phyloP scores from a whole-genome alignment of 2,888 invertebrate species.

The Caenorhabditis imperialis region DNA sequence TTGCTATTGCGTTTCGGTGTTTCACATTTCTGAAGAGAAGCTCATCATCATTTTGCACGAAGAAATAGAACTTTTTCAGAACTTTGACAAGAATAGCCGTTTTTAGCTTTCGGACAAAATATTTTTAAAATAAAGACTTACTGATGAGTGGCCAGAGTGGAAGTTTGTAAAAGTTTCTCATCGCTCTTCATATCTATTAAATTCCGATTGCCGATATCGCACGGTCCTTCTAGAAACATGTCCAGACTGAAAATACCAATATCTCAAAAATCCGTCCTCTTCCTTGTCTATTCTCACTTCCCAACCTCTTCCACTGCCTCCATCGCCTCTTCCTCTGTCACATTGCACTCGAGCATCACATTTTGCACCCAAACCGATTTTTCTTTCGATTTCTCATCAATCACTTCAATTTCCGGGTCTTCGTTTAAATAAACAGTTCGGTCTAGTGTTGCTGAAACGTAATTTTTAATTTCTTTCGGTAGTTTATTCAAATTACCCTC shows the following conservation, averaged over 20 bases:
- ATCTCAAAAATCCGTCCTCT: no score
- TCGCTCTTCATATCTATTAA: constrained; percentile 24
- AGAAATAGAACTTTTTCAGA: no score
- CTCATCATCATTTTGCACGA: not conserved
- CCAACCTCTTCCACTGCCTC: constrained; percentile 23
- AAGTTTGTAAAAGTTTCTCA: not conserved
- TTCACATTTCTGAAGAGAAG: constrained; percentile 2
- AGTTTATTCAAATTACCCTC: constrained; percentile 7
- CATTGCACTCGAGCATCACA: not conserved
- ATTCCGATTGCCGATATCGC: constrained; percentile 3
- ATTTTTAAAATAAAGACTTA: constrained; percentile 3
- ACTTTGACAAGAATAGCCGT: no score
- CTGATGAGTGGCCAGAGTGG: constrained; percentile 23
- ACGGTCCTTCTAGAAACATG: constrained; percentile 16
- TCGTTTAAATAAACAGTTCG: constrained; percentile 7
- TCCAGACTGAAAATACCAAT: constrained; percentile 16
- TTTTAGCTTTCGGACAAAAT: no score
- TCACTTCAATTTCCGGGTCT: not conserved
- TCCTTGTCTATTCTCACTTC: constrained; percentile 30
- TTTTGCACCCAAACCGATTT: constrained; percentile 13
- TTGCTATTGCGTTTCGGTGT: constrained; percentile 6
- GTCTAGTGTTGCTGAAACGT: constrained; percentile 11
- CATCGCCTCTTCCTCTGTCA: constrained; percentile 7
- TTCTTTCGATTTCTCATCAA: constrained; percentile 10
- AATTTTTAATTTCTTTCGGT: not conserved